Evolutionary conservation across 2,888 invertebrate genomes (phyloP).

Genomic region (Cistogaster globosa): DNA sequence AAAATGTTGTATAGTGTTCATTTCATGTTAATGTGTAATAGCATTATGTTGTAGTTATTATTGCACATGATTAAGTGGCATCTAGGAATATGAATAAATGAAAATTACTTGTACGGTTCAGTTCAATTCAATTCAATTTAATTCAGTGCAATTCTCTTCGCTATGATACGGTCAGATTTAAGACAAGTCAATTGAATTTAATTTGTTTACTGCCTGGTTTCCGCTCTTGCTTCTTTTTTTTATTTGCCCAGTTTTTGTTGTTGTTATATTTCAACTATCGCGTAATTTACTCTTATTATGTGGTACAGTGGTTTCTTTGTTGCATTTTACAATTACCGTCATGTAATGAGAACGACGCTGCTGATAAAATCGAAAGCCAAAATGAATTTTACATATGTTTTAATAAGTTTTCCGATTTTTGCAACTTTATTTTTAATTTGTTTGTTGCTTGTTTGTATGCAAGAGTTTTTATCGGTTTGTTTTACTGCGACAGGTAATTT

Average conservation of each 20-base stretch:
- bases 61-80: conserved; percentile 54
- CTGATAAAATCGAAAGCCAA: conserved; percentile 47
- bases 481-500: conserved; percentile 62
- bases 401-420: conserved; percentile 53
- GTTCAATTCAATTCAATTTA: conserved; percentile 15
- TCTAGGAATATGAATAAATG: conserved; percentile 49
- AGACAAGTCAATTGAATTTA: conserved; percentile 58
- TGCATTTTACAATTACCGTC: conserved; percentile 35
- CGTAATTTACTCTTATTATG: conserved; percentile 69
- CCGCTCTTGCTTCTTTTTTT: not conserved
- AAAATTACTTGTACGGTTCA: conserved; percentile 43
- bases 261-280: conserved; percentile 54
- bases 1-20: not conserved
- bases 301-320: conserved; percentile 35
- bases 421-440: not conserved
- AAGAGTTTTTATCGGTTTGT: not conserved
- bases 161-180: conserved; percentile 13
- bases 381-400: conserved; percentile 55
- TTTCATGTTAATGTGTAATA: conserved; percentile 38
- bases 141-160: conserved; percentile 11
- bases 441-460: conserved; percentile 6
- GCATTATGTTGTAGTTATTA: conserved; percentile 41
- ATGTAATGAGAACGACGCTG: conserved; percentile 38
- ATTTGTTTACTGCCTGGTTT: conserved; percentile 32
- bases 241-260: not conserved